Evolutionary conservation across 2,113 vertebrate genomes (phyloP).

Genomic region (Lontra canadensis): DNA sequence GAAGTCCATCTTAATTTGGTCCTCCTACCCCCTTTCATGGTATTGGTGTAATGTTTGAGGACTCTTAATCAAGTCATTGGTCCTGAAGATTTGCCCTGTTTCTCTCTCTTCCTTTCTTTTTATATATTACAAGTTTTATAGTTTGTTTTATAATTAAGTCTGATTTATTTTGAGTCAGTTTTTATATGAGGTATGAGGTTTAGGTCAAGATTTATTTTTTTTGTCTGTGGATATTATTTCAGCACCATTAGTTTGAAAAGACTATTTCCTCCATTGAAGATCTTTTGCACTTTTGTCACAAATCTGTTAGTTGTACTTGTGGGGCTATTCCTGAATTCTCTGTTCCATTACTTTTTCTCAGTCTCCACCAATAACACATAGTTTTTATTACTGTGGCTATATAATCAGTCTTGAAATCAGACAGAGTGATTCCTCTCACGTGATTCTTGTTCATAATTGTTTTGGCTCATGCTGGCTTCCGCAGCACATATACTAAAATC

Average conservation of each 20-base stretch:
- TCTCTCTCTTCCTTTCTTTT: too few species aligned
- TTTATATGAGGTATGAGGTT: background rate
- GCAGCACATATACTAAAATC: background rate
- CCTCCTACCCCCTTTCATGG: background rate
- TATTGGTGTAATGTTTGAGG: background rate
- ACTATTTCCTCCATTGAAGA: background rate
- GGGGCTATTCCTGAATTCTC: background rate
- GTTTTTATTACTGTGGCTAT: background rate
- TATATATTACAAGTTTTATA: background rate
- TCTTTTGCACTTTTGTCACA: background rate
- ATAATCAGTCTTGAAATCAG: background rate
- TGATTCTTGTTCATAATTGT: background rate
- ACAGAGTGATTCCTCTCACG: background rate
- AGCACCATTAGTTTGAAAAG: background rate
- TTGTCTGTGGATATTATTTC: background rate
- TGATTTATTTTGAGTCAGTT: background rate
- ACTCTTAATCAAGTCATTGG: background rate
- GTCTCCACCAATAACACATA: background rate
- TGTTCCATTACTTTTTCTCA: background rate
- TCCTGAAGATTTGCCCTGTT: background rate
- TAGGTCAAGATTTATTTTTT: background rate
- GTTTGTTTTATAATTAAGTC: slow-evolving; percentile 19
- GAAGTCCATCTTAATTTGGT: background rate
- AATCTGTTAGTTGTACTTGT: background rate
- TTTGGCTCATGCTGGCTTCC: background rate